Evolutionary conservation across 2,113 vertebrate genomes (phyloP).

Genomic region (Puntigrus tetrazona): DNA sequence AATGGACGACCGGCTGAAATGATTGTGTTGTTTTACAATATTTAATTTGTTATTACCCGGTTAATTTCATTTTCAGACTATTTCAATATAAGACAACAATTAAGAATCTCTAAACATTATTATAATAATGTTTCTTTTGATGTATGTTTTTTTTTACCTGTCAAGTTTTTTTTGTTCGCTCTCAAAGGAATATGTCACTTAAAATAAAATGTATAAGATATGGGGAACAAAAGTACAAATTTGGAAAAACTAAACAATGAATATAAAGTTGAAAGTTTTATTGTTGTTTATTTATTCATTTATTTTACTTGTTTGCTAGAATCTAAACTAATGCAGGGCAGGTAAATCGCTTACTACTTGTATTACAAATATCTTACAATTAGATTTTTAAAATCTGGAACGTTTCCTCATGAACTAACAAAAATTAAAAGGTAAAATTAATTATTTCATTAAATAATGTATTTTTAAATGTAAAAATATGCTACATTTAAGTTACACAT

Average conservation of each 20-base stretch:
- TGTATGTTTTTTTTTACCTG: neutral
- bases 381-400: neutral
- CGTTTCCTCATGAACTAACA: neutral
- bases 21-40: conserved; percentile 20
- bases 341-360: neutral
- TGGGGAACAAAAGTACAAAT: neutral
- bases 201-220: neutral
- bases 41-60: neutral
- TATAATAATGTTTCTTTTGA: neutral
- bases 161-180: neutral
- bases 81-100: neutral
- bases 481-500: neutral
- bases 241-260: neutral
- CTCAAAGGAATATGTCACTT: neutral
- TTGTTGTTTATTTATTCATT: neutral
- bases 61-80: neutral
- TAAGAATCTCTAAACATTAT: neutral
- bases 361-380: neutral
- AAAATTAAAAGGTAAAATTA: neutral
- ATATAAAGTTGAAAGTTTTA: neutral
- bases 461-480: neutral
- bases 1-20: conserved; percentile 20
- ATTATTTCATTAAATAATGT: neutral
- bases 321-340: neutral
- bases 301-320: neutral